Evolutionary conservation across 2,888 invertebrate genomes (phyloP).

Genomic region (Cepaea hortensis): DNA sequence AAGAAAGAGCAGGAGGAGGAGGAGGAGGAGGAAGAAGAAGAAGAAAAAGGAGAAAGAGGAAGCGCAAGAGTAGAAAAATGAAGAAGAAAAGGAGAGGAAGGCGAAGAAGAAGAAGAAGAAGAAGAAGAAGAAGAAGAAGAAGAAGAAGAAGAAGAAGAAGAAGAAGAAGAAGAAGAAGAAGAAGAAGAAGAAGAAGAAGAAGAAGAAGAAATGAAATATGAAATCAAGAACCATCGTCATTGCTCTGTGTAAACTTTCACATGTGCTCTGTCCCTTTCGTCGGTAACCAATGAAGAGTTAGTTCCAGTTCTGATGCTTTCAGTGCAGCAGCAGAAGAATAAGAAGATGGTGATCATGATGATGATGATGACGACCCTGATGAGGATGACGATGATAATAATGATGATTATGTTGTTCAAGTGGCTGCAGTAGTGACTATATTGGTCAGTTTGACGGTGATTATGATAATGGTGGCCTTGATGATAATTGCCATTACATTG

Average conservation of each 20-base stretch:
- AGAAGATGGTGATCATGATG: not conserved
- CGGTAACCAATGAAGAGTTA: too few species aligned
- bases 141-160: conserved; percentile 6
- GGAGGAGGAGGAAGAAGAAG: conserved; percentile 9
- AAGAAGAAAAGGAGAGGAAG: conserved; percentile 2
- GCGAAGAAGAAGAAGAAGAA: conserved; percentile 1
- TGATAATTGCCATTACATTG: not conserved
- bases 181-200: conserved; percentile 3
- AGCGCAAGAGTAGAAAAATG: not conserved
- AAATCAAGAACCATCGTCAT: too few species aligned
- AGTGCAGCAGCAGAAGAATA: not conserved
- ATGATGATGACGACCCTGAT: not conserved
- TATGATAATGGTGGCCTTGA: not conserved
- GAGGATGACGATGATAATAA: not conserved
- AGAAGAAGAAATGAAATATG: not conserved
- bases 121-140: conserved; percentile 1
- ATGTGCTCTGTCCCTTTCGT: too few species aligned
- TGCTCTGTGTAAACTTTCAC: too few species aligned
- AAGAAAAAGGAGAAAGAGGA: conserved; percentile 20
- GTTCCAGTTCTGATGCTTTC: too few species aligned
- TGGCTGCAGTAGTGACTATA: too few species aligned
- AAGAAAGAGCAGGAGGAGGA: not conserved
- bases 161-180: not conserved
- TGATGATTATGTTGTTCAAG: not conserved
- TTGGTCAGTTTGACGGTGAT: not conserved